A percentile compares a stretch with the other conserved stretches of the same genome.
Conservation (phyloP, 1,140 invertebrate species). For the Octopus sinensis region DNA sequence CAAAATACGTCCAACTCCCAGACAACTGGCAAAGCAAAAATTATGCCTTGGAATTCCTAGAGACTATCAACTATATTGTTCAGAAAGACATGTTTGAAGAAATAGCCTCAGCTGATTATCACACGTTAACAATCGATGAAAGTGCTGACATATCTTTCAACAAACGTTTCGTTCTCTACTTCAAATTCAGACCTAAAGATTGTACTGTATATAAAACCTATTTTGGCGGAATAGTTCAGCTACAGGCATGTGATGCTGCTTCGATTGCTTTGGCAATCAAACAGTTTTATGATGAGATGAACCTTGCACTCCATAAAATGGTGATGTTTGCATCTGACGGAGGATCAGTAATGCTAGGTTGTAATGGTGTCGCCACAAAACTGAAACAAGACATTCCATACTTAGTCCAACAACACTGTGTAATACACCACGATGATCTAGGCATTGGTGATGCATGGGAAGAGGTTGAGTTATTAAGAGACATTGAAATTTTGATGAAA, state of each 20-base stretch:
- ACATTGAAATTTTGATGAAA: slow-evolving; percentile 6
- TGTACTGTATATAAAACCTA: slow-evolving; percentile 6
- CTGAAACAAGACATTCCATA: background rate
- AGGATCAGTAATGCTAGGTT: background rate
- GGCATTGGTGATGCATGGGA: slow-evolving; percentile 1
- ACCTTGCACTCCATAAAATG: background rate
- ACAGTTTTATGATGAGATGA: background rate
- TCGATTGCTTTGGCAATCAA: background rate
- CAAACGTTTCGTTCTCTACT: slow-evolving; percentile 5
- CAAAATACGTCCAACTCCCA: slow-evolving; percentile 1
- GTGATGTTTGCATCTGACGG: background rate
- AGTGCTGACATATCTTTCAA: background rate
- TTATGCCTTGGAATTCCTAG: too few species aligned
- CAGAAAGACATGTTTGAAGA: background rate
- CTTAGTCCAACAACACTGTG: slow-evolving; percentile 1
- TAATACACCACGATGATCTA: background rate
- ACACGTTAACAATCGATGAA: slow-evolving; percentile 1
- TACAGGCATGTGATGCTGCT: slow-evolving; percentile 4
- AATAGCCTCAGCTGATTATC: background rate
- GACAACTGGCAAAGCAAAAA: background rate
- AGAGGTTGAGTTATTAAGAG: background rate
- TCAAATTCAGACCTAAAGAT: slow-evolving; percentile 8
- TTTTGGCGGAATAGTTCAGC: background rate
- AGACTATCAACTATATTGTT: too few species aligned
- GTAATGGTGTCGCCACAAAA: background rate